Conservation (phyloP, 2,888 invertebrate species). For the Nemotelus nigrinus region DNA sequence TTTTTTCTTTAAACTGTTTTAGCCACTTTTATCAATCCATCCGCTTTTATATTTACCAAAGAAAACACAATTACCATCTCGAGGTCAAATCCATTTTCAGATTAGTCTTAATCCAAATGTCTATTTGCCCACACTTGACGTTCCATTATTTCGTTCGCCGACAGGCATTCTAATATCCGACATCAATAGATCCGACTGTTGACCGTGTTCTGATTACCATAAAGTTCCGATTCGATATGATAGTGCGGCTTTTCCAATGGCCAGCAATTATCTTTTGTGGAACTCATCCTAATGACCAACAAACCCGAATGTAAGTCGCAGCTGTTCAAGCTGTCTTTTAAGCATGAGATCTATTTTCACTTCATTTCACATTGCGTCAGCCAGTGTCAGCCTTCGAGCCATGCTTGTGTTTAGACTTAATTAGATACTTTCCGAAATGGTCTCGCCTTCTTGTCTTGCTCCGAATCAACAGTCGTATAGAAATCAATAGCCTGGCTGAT, state of each 20-base stretch:
- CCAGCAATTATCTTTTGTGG: constrained; percentile 9
- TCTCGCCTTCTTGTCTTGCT: not conserved
- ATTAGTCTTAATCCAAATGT: no score
- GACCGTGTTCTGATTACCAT: not conserved
- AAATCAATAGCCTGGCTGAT: constrained; percentile 8
- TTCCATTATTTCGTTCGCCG: no score
- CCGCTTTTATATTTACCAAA: no score
- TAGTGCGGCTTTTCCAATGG: constrained; percentile 8
- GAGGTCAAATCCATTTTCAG: no score
- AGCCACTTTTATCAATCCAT: no score
- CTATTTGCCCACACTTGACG: no score
- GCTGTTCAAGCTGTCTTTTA: not conserved
- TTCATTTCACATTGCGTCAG: not conserved
- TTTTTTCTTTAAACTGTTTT: no score
- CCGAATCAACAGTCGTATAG: not conserved
- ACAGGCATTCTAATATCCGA: no score
- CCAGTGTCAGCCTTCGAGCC: not conserved
- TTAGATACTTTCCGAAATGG: constrained; percentile 4
- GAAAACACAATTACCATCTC: no score
- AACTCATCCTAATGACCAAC: not conserved
- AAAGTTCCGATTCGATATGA: not conserved
- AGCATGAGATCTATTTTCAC: not conserved
- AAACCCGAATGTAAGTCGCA: not conserved
- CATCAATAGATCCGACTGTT: no score
- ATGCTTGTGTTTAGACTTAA: constrained; percentile 23